Evolutionary conservation across 2,113 vertebrate genomes (phyloP).

Genomic region (Hypomesus transpacificus): DNA sequence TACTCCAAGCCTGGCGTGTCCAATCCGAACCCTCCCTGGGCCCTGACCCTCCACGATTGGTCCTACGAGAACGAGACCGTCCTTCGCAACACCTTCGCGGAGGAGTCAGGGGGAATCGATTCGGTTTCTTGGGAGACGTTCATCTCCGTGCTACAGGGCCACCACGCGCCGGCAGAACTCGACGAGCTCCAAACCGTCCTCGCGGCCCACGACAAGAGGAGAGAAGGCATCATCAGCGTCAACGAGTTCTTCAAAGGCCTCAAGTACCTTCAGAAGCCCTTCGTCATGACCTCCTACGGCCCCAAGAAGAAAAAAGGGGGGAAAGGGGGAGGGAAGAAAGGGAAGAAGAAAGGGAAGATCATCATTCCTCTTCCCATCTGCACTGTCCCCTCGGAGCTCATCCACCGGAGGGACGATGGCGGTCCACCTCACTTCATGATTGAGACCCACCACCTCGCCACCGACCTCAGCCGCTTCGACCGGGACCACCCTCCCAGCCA

Average conservation of each 20-base stretch:
- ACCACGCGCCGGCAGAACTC: constrained; percentile 49
- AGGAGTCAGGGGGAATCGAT: constrained; percentile 61
- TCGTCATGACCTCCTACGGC: constrained; percentile 72
- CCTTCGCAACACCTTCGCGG: constrained; percentile 63
- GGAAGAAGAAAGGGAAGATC: constrained; percentile 68
- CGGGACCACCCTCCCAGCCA: constrained; percentile 73
- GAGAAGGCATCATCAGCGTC: constrained; percentile 61
- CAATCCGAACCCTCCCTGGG: constrained; percentile 71
- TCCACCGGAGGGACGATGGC: constrained; percentile 66
- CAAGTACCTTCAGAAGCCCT: constrained; percentile 79
- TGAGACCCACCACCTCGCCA: constrained; percentile 66
- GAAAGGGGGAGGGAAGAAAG: constrained; percentile 64
- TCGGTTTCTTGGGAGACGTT: constrained; percentile 69
- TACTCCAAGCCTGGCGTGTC: constrained; percentile 47
- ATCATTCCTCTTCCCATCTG: constrained; percentile 80
- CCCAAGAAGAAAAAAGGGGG: constrained; percentile 75
- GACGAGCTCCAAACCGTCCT: constrained; percentile 67
- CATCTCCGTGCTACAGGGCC: constrained; percentile 64
- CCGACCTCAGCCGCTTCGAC: constrained; percentile 65
- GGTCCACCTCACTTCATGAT: constrained; percentile 83
- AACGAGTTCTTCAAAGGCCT: constrained; percentile 85
- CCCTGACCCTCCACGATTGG: constrained; percentile 86
- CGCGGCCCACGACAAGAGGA: constrained; percentile 63
- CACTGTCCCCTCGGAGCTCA: constrained; percentile 57
- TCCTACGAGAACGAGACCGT: constrained; percentile 72